Evolutionary conservation across 2,113 vertebrate genomes (phyloP).

Genomic region (Albula glossodonta): DNA sequence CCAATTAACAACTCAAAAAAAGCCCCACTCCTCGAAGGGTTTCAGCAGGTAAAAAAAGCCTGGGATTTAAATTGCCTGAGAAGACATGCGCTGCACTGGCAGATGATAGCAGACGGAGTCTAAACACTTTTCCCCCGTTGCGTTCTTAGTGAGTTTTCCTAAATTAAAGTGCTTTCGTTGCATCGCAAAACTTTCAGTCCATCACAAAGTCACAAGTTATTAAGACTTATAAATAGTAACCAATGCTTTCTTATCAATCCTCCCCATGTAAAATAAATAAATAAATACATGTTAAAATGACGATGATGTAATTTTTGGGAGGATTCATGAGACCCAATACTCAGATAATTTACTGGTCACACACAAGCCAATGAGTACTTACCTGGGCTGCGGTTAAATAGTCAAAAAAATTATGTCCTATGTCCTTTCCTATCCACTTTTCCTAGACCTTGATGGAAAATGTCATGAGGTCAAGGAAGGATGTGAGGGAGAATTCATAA

Average conservation of each 20-base stretch:
- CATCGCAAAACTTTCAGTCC: neutral
- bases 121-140: slow-evolving; percentile 19
- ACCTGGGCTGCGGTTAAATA: no score
- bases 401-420: no score
- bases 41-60: slow-evolving; percentile 50
- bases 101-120: slow-evolving; percentile 34
- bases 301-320: no score
- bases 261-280: neutral
- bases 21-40: slow-evolving; percentile 41
- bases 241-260: slow-evolving; percentile 10
- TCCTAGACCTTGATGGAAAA: no score
- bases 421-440: no score
- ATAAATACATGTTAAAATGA: no score
- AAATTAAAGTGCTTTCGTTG: slow-evolving; percentile 5
- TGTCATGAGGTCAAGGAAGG: no score
- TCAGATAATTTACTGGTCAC: no score
- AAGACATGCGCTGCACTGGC: slow-evolving; percentile 23
- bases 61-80: slow-evolving; percentile 48
- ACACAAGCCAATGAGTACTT: no score
- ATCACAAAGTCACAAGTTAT: slow-evolving; percentile 2
- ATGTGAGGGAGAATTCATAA: no score
- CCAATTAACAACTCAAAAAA: slow-evolving; percentile 59
- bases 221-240: slow-evolving; percentile 17
- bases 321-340: no score
- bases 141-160: slow-evolving; percentile 40